Conservation (phyloP, 1,140 invertebrate genomes). For the Anastatus disparis region DNA sequence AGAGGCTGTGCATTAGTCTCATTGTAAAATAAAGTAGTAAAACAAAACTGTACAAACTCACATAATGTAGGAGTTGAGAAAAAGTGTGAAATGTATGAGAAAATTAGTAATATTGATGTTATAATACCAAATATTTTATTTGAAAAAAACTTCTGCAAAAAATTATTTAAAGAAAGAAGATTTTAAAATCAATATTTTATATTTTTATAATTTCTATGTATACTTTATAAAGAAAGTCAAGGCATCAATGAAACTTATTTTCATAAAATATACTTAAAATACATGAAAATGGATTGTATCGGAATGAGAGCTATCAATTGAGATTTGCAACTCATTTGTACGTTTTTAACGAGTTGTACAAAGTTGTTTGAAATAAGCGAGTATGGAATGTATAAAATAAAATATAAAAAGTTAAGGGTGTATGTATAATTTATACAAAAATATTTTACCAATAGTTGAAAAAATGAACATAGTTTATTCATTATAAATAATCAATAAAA, state of each 20-base stretch:
- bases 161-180: no score
- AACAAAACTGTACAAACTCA: conserved; percentile 25
- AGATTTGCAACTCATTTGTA: conserved; percentile 37
- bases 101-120: conserved; percentile 26
- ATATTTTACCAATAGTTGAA: conserved; percentile 13
- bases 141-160: background rate
- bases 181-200: conserved; percentile 13
- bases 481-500: conserved; percentile 6
- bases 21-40: conserved; percentile 5
- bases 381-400: conserved; percentile 8
- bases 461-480: conserved; percentile 10
- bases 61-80: background rate
- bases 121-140: background rate
- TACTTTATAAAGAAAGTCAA: background rate
- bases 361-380: conserved; percentile 10
- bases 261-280: conserved; percentile 18
- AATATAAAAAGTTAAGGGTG: conserved; percentile 8
- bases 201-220: conserved; percentile 6
- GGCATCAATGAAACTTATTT: conserved; percentile 24
- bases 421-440: conserved; percentile 23
- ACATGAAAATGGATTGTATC: conserved; percentile 12
- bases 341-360: conserved; percentile 20
- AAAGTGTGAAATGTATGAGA: conserved; percentile 3
- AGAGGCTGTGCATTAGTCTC: conserved; percentile 35
- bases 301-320: conserved; percentile 14